Evolutionary conservation across 2,888 invertebrate species (phyloP).

Genomic region (Neuroscelio doddi): DNA sequence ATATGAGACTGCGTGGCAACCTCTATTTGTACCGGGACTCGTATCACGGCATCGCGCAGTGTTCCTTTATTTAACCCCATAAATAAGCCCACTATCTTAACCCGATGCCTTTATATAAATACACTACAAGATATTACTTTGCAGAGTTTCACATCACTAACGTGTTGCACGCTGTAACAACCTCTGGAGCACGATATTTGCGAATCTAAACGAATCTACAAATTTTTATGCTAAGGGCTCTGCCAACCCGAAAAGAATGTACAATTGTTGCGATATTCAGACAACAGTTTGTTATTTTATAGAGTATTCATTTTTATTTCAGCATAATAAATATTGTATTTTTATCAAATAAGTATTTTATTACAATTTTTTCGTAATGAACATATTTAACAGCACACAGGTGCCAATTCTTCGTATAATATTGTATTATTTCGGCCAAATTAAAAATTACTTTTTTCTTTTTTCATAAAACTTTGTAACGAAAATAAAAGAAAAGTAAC

Average conservation of each 20-base stretch:
- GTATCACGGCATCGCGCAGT: slow-evolving; percentile 64
- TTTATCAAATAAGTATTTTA: too few species aligned
- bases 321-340: too few species aligned
- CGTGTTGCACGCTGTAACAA: slow-evolving; percentile 31
- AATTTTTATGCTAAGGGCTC: slow-evolving; percentile 6
- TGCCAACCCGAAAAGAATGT: background rate
- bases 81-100: slow-evolving; percentile 67
- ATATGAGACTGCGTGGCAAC: slow-evolving; percentile 60
- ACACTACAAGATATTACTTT: slow-evolving; percentile 32
- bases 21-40: slow-evolving; percentile 62
- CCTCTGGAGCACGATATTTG: slow-evolving; percentile 17
- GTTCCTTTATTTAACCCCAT: slow-evolving; percentile 69
- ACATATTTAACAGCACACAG: too few species aligned
- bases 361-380: too few species aligned
- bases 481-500: too few species aligned
- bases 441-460: too few species aligned
- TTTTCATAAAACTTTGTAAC: too few species aligned
- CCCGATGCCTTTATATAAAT: slow-evolving; percentile 54
- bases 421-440: too few species aligned
- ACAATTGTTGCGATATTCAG: background rate
- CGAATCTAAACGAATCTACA: slow-evolving; percentile 11
- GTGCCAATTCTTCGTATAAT: too few species aligned
- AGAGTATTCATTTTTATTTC: background rate
- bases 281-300: background rate
- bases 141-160: slow-evolving; percentile 29